Percentiles rank a stretch among this genome's conserved stretches.
phyloP scores from a whole-genome alignment of 2,113 vertebrate species.

The Xiphophorus maculatus region DNA sequence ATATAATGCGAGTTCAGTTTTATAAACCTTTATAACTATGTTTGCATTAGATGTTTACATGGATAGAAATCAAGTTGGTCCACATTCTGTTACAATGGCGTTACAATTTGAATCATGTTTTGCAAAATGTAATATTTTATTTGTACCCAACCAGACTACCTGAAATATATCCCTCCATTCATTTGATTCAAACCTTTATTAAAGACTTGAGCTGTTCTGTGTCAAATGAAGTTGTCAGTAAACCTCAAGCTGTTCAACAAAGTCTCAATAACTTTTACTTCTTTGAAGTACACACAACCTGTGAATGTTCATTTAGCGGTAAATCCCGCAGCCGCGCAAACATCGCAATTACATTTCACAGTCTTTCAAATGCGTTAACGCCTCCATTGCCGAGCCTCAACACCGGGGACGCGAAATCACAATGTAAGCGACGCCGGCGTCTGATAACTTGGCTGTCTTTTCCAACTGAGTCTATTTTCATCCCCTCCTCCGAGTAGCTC shows the following conservation, averaged over 20 bases:
- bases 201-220: background rate
- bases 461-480: slow-evolving; percentile 37
- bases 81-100: too few species aligned
- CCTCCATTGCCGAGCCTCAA: slow-evolving; percentile 17
- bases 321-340: background rate
- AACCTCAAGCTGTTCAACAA: background rate
- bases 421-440: slow-evolving; percentile 11
- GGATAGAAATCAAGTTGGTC: background rate
- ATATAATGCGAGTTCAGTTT: background rate
- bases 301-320: background rate
- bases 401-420: slow-evolving; percentile 1
- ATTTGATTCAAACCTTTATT: too few species aligned
- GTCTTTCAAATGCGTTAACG: background rate
- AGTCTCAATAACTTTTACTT: background rate
- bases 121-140: background rate
- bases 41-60: background rate
- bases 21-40: background rate
- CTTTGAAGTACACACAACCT: background rate
- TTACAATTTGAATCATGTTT: background rate
- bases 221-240: background rate
- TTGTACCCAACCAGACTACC: background rate
- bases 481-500: slow-evolving; percentile 30
- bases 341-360: slow-evolving; percentile 21
- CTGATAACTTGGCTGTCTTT: slow-evolving; percentile 28
- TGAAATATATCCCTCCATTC: background rate